phyloP scores from a whole-genome alignment of 2,888 invertebrate genomes.

The Drosophila anceps region DNA sequence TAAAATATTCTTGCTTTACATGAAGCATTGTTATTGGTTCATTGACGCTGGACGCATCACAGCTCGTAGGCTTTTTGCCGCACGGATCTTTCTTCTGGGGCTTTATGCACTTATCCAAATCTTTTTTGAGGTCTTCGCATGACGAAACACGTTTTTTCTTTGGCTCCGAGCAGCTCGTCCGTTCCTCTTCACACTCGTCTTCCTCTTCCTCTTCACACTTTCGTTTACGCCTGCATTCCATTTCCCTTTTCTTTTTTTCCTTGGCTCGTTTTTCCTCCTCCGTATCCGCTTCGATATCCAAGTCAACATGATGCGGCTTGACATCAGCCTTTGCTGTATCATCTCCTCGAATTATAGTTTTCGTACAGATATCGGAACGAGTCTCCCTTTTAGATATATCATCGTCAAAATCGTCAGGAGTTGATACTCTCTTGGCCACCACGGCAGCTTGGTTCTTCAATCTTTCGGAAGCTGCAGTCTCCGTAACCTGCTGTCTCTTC shows the following conservation, averaged over 20 bases:
- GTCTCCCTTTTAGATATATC: slow-evolving; percentile 1
- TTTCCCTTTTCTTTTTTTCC: not conserved
- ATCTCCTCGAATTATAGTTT: slow-evolving; percentile 59
- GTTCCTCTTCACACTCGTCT: not conserved
- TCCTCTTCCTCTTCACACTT: slow-evolving; percentile 1
- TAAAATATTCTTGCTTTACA: not conserved
- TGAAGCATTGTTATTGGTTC: not conserved
- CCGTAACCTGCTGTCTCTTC: slow-evolving; percentile 11
- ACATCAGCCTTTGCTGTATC: slow-evolving; percentile 44
- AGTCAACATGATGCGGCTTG: slow-evolving; percentile 48
- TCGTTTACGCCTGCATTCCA: not conserved
- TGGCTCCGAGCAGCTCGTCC: not conserved
- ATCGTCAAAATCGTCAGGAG: slow-evolving; percentile 3
- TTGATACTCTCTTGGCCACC: not conserved
- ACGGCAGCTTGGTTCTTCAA: not conserved
- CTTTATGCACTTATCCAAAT: not conserved
- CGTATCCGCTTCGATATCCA: slow-evolving; percentile 19
- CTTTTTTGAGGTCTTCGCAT: not conserved
- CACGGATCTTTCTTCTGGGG: not conserved
- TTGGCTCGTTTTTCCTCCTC: not conserved
- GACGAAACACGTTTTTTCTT: not conserved
- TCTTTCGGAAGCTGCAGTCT: slow-evolving; percentile 18
- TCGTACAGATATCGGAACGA: slow-evolving; percentile 51
- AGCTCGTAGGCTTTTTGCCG: not conserved
- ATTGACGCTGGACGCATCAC: not conserved